Percentiles rank a stretch among this genome's conserved stretches.
These are phyloP conservation scores for Parazoanthus swiftii DNA, from an alignment of 92 coral and sea anemone species.

Conservation along the genomic window DNA sequence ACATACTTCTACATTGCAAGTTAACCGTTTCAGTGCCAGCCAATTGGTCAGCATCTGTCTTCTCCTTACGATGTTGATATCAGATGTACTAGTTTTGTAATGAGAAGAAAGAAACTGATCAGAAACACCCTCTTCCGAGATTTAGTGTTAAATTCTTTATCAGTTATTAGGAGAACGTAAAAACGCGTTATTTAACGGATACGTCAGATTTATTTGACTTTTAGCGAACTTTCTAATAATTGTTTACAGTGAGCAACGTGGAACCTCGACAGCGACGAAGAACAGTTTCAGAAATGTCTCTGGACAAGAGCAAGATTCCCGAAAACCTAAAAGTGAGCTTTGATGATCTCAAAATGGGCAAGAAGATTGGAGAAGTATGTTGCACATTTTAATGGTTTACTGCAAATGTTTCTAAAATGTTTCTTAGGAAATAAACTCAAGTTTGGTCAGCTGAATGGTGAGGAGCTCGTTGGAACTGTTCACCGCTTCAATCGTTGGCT, in stretches of 20 bases:
- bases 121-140: too few species aligned
- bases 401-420: not conserved
- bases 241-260: not conserved
- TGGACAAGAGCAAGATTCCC: conserved; percentile 30
- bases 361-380: conserved; percentile 28
- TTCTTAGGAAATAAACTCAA: not conserved
- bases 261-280: conserved; percentile 15
- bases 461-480: not conserved
- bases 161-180: too few species aligned
- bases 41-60: too few species aligned
- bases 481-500: not conserved
- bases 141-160: too few species aligned
- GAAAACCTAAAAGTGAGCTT: not conserved
- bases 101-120: too few species aligned
- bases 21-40: too few species aligned
- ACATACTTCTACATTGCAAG: too few species aligned
- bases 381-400: not conserved
- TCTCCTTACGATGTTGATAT: too few species aligned
- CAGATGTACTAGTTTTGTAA: too few species aligned
- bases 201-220: not conserved
- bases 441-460: not conserved
- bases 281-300: conserved; percentile 22
- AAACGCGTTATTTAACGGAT: not conserved
- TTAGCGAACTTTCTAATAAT: not conserved
- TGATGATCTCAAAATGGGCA: conserved; percentile 3